A percentile compares a stretch with the other conserved stretches of the same genome.
Conservation (phyloP, 2,113 vertebrate genomes). For the Dicerorhinus sumatrensis region DNA sequence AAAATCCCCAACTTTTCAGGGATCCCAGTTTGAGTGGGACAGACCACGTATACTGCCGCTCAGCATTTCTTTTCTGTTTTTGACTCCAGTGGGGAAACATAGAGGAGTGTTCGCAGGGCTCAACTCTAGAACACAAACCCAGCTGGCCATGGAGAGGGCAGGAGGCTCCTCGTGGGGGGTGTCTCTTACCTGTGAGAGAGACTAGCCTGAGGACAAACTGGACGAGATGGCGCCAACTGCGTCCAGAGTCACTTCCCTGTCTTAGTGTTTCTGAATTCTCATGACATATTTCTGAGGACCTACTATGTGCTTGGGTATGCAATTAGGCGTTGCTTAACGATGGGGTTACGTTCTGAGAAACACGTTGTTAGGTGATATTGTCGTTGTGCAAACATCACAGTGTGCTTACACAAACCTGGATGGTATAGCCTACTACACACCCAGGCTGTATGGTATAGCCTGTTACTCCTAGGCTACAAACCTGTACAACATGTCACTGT, state of each 20-base stretch:
- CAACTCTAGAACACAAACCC: not conserved
- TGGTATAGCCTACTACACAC: too few relatives aligned
- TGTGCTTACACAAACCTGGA: too few relatives aligned
- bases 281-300: not conserved
- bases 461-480: too few relatives aligned
- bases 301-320: too few relatives aligned
- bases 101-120: not conserved
- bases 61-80: conserved; percentile 52
- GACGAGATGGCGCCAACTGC: accelerated
- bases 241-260: accelerated
- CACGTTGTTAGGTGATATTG: too few relatives aligned
- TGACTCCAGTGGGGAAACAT: not conserved
- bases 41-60: conserved; percentile 56
- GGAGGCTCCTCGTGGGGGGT: not conserved
- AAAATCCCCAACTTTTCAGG: not conserved
- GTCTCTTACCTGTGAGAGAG: not conserved
- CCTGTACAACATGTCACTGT: too few relatives aligned
- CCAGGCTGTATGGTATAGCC: too few relatives aligned
- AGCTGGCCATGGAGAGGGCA: too few relatives aligned
- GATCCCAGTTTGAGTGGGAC: conserved; percentile 63
- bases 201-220: not conserved
- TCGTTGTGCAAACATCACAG: too few relatives aligned
- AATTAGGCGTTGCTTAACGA: too few relatives aligned
- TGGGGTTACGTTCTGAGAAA: too few relatives aligned
- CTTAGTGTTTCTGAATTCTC: not conserved